Base-by-base conservation (phyloP, 2,113 vertebrate species). In the Macrotis lagotis region DNA sequence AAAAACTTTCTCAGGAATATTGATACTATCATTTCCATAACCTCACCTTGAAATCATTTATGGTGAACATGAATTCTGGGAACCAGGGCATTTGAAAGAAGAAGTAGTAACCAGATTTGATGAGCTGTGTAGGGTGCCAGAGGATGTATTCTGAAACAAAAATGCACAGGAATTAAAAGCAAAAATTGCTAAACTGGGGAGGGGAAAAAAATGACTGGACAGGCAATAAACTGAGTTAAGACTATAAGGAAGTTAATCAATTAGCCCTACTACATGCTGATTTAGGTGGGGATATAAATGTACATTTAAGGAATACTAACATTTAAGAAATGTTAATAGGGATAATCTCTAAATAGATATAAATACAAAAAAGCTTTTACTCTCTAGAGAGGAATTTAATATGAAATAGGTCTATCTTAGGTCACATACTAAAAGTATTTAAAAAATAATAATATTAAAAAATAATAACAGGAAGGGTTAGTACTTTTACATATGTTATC, bases 31-130 rank as follows among this genome's bases (percentile, higher is more conserved):
- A 93, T 91, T 95, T 90, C 25, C 47, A 95, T 97, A 95, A 97
- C 96, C 98, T 99, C 98, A 99, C 99, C 99, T 99, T 99, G 98
- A 99, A 99, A 98, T 99, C 99, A 97, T 99, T 99, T 99, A 99
- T 99, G 98, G 99, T 99, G 98, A 99, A 99, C 99, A 99, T 99
- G 98, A 99, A 99, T 98, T 99, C 99, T 51, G 99, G 99, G 97
- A 99, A 99, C 98, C 99, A 98, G 94, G 99, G 99, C 98, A 99
- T 99, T 99, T 99, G 99, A 99, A 99, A 99, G 99, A 99, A 99
- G 98, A 99, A 99, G 98, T 99, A 99, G 98, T 99, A 99, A 97
- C 99, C 99, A 98, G 99, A 99, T 98, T 99, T 99, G 98, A 99
- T 99, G 98, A 99, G 98, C 99, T 99, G 99, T 98, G 99, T 99